Base-by-base conservation (phyloP, 2,888 invertebrate genomes). In the Amiota communis region DNA sequence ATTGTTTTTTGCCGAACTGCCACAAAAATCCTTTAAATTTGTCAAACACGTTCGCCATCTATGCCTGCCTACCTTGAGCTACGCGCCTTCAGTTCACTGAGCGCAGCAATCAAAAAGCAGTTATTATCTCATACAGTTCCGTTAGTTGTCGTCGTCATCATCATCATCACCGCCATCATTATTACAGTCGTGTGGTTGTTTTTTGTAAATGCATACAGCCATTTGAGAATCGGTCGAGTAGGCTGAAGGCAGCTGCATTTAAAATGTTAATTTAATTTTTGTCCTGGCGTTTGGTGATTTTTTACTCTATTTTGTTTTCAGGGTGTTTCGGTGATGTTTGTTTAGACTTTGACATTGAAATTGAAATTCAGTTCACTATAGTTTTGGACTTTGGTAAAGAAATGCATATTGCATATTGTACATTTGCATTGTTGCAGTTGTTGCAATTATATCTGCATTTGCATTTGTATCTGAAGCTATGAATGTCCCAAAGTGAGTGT, bases 341-440 rank as follows among this genome's bases (percentile, higher is more conserved):
- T 74, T 78, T 72, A 76, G 83, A 82, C 83, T 81, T 83, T 82
- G 83, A 83, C 83, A 83, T 83, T 83, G 83, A 84, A 84, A 83
- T 83, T 83, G 83, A 84, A 84, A 80, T 81, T 78, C 79, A 71
- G 67, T 76, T 65, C 61, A 36, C 36, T 36, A 4, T 36, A 36
- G 36, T 36, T 36, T n/a, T 36, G 36, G 63, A 71, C 59, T 61
- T 78, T 70, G 74, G 64, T 76, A 72, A 72, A 73, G 72, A 79
- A 71, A 75, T 74, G 81, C 76, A 77, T 81, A 80, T 78, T 81
- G 84, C 83, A 81, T 84, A 84, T 82, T 84, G 84, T 84, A 82
- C 84, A 81, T 84, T 83, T 82, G 82, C 84, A 83, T 36, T 36
- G 36, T 36, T 36, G 53, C 53, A n/a, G 53, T n/a, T 12, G 53